Evolutionary conservation across 2,113 vertebrate genomes (phyloP).

Genomic region (Excalfactoria chinensis): DNA sequence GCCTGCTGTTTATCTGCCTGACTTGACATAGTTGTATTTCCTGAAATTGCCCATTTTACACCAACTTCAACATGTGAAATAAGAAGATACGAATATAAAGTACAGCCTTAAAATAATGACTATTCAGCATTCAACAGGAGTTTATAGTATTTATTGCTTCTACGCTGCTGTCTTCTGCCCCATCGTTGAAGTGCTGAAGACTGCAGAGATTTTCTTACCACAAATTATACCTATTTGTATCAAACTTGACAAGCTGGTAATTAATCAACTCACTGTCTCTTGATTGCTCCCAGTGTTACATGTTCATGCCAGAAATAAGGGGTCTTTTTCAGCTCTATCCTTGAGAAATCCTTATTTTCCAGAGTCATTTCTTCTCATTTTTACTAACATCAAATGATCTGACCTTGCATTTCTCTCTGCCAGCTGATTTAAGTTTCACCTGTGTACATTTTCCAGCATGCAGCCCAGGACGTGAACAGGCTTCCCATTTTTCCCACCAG

Average conservation of each 20-base stretch:
- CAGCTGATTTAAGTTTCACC: neutral
- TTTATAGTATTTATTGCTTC: neutral
- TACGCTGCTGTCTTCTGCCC: neutral
- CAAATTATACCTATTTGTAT: neutral
- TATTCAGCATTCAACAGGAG: neutral
- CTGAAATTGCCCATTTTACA: neutral
- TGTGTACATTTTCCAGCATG: neutral
- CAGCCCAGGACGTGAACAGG: neutral
- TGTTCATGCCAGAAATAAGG: neutral
- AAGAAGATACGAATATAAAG: neutral
- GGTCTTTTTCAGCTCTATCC: neutral
- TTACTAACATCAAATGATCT: neutral
- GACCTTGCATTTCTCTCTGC: neutral
- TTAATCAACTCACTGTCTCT: neutral
- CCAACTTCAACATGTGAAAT: neutral
- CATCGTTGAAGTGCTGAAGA: neutral
- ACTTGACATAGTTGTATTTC: neutral
- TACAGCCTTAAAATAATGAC: neutral
- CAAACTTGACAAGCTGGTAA: neutral
- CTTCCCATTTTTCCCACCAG: conserved; percentile 74
- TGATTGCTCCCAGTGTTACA: neutral
- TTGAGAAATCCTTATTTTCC: neutral
- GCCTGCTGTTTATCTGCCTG: neutral
- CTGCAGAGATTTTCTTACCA: neutral
- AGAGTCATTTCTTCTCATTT: neutral